Evolutionary conservation across 2,113 vertebrate species (phyloP), one percentile per base, ranked within the genome.

Genomic region (Dasyurus viverrinus): DNA sequence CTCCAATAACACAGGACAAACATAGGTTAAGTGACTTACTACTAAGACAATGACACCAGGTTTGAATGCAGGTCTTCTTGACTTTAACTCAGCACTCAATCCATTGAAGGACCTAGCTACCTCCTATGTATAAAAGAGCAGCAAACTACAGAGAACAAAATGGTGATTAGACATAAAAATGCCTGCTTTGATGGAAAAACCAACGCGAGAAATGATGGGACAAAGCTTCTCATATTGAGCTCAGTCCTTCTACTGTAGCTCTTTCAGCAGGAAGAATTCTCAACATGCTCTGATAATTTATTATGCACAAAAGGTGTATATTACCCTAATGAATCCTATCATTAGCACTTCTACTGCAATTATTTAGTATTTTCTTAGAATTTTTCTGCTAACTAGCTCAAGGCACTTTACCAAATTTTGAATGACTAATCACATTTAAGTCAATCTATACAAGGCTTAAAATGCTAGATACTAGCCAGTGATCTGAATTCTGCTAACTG

Each of bases 341-440:
- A 76, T 23, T 52, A n/a, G 95, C 95, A 57, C 1, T 52, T 50
- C 42, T 68, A 93, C 89, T 54, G 91, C 89, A 12, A 93, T 52
- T 19, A 27, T 93, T 93, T 84, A 46, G 22, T 94, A 52, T 94
- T 92, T 95, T 92, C 76, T 90, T 91, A 94, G 53, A n/a, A 53
- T 10, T 10, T 57, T 94, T 9, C 1, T 50, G 54, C 50, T 52
- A 84, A 97, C 22, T 68, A 90, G 54, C 89, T 90, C 90, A 91
- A 89, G 90, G 47, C 76, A 54, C 19, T 94, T 89, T 26, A 89
- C 36, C 53, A 94, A 90, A 48, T 93, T 93, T 90, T 91, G 89
- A 96, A 92, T 91, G 30, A 55, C 42, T 90, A 95, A 5, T 46
- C 48, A 53, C 76, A 53, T 68, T 93, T 94, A 94, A 95, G n/a